These are phyloP conservation scores for Chrysogorgia sp. DNA, from an alignment of 92 coral and sea anemone genomes.

Conservation along the genomic window DNA sequence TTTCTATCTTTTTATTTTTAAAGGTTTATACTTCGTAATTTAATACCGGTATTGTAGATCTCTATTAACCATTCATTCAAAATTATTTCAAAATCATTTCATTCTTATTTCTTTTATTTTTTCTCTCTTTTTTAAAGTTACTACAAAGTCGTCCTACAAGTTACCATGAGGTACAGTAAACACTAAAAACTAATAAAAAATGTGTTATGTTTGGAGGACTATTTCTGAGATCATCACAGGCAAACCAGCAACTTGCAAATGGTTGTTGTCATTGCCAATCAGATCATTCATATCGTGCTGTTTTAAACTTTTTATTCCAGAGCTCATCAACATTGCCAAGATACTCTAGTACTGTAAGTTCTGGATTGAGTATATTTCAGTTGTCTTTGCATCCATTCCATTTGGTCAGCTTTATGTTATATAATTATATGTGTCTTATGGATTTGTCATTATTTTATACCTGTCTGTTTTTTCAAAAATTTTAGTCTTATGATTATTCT, in stretches of 20 bases:
- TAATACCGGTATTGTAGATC: too few relatives aligned
- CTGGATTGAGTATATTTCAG: not conserved
- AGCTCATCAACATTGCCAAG: conserved; percentile 23
- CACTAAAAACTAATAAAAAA: too few relatives aligned
- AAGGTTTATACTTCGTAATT: too few relatives aligned
- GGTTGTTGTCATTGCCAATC: too few relatives aligned
- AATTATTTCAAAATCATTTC: not conserved
- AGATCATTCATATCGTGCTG: too few relatives aligned
- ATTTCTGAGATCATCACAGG: not conserved
- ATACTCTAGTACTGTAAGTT: conserved; percentile 23
- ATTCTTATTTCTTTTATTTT: not conserved
- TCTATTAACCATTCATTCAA: too few relatives aligned
- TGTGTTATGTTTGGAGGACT: too few relatives aligned
- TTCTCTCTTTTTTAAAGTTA: conserved; percentile 1
- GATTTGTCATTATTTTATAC: not conserved
- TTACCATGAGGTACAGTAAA: conserved; percentile 43
- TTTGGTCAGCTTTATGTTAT: not conserved
- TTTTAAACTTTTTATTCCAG: not conserved
- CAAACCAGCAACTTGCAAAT: not conserved
- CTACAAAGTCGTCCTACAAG: conserved; percentile 24
- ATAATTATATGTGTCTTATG: not conserved
- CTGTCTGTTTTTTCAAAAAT: not conserved
- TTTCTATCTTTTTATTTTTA: too few relatives aligned
- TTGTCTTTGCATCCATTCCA: not conserved
- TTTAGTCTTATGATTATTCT: conserved; percentile 32